Percentiles rank a stretch among this genome's conserved stretches.
Evolutionary conservation across 2,888 invertebrate species (phyloP).

Genomic region (Elmis aenea): DNA sequence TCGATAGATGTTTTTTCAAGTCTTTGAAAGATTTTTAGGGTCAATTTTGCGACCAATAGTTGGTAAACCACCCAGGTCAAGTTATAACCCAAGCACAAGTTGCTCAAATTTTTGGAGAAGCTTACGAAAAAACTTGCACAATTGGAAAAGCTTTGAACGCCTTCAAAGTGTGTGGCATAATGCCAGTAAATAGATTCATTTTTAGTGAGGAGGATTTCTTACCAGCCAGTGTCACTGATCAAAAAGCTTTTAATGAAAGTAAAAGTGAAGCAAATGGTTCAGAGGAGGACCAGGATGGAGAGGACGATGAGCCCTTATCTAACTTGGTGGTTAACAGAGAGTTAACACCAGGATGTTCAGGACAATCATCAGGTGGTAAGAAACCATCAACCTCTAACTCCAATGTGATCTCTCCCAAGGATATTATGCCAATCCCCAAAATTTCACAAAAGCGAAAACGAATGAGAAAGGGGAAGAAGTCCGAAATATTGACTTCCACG

Average conservation of each 20-base stretch:
- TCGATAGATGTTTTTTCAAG: constrained; percentile 6
- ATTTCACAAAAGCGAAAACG: too few relatives aligned
- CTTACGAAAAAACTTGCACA: constrained; percentile 6
- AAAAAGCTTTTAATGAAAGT: background rate
- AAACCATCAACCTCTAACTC: too few relatives aligned
- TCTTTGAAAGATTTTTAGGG: constrained; percentile 6
- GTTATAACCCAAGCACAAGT: constrained; percentile 2
- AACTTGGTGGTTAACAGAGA: too few relatives aligned
- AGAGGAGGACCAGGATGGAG: too few relatives aligned
- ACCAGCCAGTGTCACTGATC: constrained; percentile 9
- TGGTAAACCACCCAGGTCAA: constrained; percentile 3
- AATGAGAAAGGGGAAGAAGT: too few relatives aligned
- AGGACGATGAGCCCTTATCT: too few relatives aligned
- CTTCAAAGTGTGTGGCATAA: constrained; percentile 7
- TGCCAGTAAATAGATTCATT: constrained; percentile 4
- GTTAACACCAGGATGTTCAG: too few relatives aligned
- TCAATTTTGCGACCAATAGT: constrained; percentile 6
- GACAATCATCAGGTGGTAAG: too few relatives aligned
- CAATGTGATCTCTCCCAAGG: too few relatives aligned
- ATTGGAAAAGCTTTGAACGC: constrained; percentile 5
- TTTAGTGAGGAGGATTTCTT: constrained; percentile 8
- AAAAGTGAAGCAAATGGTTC: too few relatives aligned
- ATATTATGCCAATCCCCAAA: too few relatives aligned
- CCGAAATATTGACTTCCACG: too few relatives aligned
- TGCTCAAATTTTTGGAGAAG: constrained; percentile 1